A percentile compares a stretch with the other conserved stretches of the same genome.
Conservation (phyloP, 2,888 invertebrate species). For the Agrypnus murinus region DNA sequence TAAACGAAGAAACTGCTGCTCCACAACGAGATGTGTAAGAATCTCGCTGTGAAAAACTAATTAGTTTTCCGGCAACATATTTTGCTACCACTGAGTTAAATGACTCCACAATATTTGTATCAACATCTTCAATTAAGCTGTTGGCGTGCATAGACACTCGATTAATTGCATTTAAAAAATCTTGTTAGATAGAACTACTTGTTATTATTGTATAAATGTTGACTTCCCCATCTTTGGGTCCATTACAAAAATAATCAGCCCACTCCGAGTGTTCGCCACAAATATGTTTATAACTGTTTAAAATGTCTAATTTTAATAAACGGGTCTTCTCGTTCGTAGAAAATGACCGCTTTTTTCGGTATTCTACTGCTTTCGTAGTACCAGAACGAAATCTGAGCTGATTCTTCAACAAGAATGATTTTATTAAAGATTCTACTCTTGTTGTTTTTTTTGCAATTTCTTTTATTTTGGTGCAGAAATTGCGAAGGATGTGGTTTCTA, state of each 20-base stretch:
- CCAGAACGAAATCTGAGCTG: not conserved
- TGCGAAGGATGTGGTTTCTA: conserved; percentile 33
- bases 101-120: conserved; percentile 36
- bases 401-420: not conserved
- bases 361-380: conserved; percentile 8
- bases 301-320: conserved; percentile 33
- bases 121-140: conserved; percentile 37
- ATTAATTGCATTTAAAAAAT: conserved; percentile 27
- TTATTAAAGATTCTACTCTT: not conserved
- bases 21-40: conserved; percentile 38
- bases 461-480: conserved; percentile 22
- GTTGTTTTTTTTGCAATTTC: conserved; percentile 31
- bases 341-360: conserved; percentile 21
- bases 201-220: conserved; percentile 15
- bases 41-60: conserved; percentile 34
- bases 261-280: conserved; percentile 34
- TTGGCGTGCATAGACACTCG: conserved; percentile 21
- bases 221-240: not conserved
- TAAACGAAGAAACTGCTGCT: conserved; percentile 28
- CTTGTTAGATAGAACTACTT: conserved; percentile 14
- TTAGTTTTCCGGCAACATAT: conserved; percentile 37
- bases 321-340: conserved; percentile 34
- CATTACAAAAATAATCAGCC: conserved; percentile 34
- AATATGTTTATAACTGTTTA: conserved; percentile 35
- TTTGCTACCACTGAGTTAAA: conserved; percentile 37